phyloP scores from a whole-genome alignment of 2,113 vertebrate species.

The Emydocephalus ijimae region DNA sequence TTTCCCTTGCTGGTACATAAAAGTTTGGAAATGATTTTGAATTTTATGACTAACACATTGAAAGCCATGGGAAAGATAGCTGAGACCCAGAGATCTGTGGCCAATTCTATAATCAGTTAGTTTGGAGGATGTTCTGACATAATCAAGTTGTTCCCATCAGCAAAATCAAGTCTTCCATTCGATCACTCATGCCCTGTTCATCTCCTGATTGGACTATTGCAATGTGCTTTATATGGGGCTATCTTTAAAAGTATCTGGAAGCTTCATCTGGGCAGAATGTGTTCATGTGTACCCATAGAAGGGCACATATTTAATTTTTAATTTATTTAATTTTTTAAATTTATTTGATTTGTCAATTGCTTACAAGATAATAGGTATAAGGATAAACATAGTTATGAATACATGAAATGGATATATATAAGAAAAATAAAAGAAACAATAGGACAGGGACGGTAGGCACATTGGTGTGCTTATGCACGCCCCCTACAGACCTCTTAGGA shows the following conservation, averaged over 20 bases:
- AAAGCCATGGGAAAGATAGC: slow-evolving; percentile 3
- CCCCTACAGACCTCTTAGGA: no score
- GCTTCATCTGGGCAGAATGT: neutral
- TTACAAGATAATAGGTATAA: no score
- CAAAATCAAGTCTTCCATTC: neutral
- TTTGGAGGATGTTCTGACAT: neutral
- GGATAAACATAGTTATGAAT: no score
- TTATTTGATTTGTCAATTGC: no score
- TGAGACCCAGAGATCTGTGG: neutral
- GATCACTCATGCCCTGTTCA: neutral
- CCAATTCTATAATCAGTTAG: neutral
- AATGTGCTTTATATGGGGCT: neutral
- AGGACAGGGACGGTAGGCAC: no score
- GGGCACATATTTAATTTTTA: no score
- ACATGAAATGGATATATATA: no score
- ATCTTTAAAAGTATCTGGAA: neutral
- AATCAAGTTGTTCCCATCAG: neutral
- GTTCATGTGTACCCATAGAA: neutral
- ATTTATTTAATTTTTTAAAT: no score
- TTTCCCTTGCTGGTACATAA: neutral
- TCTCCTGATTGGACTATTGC: neutral
- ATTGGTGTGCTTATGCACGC: no score
- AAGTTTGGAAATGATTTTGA: neutral
- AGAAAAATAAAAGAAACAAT: no score
- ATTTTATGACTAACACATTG: neutral